Conservation (phyloP, 2,113 vertebrate species). For the Spea multiplicata region DNA sequence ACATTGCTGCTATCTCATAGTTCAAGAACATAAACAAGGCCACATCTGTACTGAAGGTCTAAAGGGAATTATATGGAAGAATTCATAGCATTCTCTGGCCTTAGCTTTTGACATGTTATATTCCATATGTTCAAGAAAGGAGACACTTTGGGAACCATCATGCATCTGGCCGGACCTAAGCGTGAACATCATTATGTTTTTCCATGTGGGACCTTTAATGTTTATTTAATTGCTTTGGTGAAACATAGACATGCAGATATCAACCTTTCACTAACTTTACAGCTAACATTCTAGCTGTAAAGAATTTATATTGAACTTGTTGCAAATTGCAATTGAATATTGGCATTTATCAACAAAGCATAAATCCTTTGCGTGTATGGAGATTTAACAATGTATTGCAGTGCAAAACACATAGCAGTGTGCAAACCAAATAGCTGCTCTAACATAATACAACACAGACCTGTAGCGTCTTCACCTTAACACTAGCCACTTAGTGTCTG, state of each 20-base stretch:
- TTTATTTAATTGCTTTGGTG: neutral
- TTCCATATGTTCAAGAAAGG: neutral
- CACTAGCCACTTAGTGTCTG: too few species aligned
- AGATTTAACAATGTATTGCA: too few species aligned
- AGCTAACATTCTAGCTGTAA: too few species aligned
- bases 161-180: neutral
- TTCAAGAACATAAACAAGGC: constrained; percentile 9
- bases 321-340: neutral
- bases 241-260: neutral
- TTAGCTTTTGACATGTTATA: constrained; percentile 12
- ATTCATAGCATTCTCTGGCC: neutral
- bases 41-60: constrained; percentile 29
- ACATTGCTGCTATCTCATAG: constrained; percentile 2
- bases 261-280: neutral
- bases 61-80: neutral
- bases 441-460: too few species aligned
- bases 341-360: neutral
- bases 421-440: too few species aligned
- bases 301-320: neutral
- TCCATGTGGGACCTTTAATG: neutral
- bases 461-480: too few species aligned
- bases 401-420: too few species aligned
- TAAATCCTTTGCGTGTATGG: neutral
- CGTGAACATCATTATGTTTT: neutral
- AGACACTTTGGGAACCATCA: neutral